These are phyloP conservation scores for Pilophorus perplexus DNA, from an alignment of 2,888 invertebrate species.

Conservation along the genomic window DNA sequence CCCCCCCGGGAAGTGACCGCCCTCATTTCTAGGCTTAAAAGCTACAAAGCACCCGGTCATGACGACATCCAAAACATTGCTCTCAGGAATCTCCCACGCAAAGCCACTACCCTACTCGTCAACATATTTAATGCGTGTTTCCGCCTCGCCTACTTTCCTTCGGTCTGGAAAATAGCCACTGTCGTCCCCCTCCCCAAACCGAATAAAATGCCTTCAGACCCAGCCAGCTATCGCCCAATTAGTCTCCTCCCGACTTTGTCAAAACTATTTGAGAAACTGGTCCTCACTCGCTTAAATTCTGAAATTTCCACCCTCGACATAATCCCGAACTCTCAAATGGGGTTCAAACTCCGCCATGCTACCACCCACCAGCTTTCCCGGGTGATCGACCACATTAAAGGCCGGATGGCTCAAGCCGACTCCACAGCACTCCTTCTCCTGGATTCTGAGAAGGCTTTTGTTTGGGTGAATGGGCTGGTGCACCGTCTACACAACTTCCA, in stretches of 20 bases:
- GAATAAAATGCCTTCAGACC: not conserved
- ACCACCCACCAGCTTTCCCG: too few relatives aligned
- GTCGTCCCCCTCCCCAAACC: not conserved
- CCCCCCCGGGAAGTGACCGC: too few relatives aligned
- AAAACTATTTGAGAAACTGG: not conserved
- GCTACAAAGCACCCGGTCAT: not conserved
- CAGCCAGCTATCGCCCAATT: not conserved
- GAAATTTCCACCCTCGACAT: not conserved
- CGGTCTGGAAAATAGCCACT: not conserved
- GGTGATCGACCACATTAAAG: not conserved
- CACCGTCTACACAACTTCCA: not conserved
- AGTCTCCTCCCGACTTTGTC: too few relatives aligned
- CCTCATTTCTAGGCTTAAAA: too few relatives aligned
- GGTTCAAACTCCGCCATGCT: not conserved
- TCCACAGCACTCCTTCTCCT: not conserved
- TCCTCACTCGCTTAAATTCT: not conserved
- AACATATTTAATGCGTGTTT: not conserved
- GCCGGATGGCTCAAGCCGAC: too few relatives aligned
- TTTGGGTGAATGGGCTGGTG: not conserved
- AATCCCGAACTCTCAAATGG: not conserved
- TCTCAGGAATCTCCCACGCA: not conserved
- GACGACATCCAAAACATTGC: not conserved
- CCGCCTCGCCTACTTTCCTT: not conserved
- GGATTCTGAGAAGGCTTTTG: not conserved
- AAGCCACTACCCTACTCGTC: not conserved